Evolutionary conservation across 2,888 invertebrate genomes (phyloP).

Genomic region (Lasioglossum malachurum): DNA sequence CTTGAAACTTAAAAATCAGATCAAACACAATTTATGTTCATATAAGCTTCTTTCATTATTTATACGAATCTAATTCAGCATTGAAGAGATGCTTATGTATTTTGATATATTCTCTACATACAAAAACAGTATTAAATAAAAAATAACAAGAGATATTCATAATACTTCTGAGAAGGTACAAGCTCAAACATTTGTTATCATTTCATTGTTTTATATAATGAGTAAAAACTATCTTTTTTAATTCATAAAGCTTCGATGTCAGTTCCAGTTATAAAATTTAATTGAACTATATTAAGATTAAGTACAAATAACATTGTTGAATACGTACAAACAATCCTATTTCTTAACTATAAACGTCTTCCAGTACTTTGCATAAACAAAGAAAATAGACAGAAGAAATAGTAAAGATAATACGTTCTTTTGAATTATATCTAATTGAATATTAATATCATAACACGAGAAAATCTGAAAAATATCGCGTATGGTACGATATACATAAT

Average conservation of each 20-base stretch:
- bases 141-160: neutral
- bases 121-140: neutral
- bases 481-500: neutral
- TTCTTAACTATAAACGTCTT: conserved; percentile 12
- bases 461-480: neutral
- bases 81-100: neutral
- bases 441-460: neutral
- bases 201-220: neutral
- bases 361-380: neutral
- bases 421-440: neutral
- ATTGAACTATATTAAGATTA: neutral
- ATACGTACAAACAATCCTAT: neutral
- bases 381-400: neutral
- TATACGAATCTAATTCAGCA: neutral
- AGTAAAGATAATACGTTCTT: neutral
- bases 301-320: neutral
- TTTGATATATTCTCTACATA: neutral
- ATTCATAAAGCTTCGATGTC: neutral
- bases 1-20: neutral
- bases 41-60: neutral
- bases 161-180: conserved; percentile 2
- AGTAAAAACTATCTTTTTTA: neutral
- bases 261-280: neutral
- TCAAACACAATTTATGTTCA: neutral
- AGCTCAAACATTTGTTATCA: neutral